These are phyloP conservation scores for Urocitellus parryii DNA, from an alignment of 2,113 vertebrate species.

Conservation along the genomic window DNA sequence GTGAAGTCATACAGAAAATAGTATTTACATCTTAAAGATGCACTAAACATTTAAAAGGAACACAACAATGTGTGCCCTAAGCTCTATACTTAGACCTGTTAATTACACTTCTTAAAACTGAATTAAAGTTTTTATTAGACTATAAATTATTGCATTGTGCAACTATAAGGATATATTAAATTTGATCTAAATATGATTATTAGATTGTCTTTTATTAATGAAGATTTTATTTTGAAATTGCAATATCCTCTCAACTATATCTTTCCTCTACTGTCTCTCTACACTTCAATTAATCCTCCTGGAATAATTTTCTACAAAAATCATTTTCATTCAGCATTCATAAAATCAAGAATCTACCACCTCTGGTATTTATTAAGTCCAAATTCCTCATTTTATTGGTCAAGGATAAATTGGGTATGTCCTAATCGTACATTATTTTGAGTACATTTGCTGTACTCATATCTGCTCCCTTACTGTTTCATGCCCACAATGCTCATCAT, in stretches of 20 bases:
- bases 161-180: background rate
- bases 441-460: background rate
- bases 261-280: background rate
- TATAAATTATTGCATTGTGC: background rate
- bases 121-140: background rate
- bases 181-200: background rate
- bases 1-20: background rate
- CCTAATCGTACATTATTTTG: background rate
- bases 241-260: background rate
- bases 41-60: background rate
- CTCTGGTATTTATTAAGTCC: background rate
- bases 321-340: background rate
- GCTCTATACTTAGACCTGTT: background rate
- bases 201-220: background rate
- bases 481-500: background rate
- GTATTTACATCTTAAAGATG: background rate
- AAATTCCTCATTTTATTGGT: background rate
- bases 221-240: background rate
- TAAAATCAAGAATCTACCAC: background rate
- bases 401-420: background rate
- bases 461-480: background rate
- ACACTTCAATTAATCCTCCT: background rate
- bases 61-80: background rate
- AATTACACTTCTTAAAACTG: background rate
- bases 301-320: background rate